These are phyloP conservation scores for Eupeodes luniger DNA, from an alignment of 2,888 invertebrate genomes.

Conservation along the genomic window DNA sequence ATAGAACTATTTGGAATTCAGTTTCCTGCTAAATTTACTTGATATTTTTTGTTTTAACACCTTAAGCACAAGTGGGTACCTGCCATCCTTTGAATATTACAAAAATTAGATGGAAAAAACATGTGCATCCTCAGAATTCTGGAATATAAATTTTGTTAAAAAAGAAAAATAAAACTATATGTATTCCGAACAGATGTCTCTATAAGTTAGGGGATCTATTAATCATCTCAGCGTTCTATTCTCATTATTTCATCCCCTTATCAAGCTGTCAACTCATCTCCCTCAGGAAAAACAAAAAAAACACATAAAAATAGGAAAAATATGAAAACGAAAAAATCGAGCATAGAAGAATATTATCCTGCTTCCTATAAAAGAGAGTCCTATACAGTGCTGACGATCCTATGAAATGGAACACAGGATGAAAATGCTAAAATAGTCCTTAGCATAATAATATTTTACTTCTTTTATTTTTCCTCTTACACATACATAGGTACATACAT, in stretches of 20 bases:
- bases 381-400: conserved; percentile 32
- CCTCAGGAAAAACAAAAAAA: conserved; percentile 46
- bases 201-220: conserved; percentile 75
- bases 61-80: neutral
- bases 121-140: conserved; percentile 10
- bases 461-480: conserved; percentile 32
- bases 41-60: neutral
- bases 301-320: conserved; percentile 4
- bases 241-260: conserved; percentile 77
- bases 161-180: neutral
- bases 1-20: too few relatives aligned
- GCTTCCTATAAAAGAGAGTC: conserved; percentile 55
- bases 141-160: neutral
- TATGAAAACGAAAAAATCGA: conserved; percentile 34
- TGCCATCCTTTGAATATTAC: neutral
- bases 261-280: conserved; percentile 75
- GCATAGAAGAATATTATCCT: conserved; percentile 38
- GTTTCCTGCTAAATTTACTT: too few relatives aligned
- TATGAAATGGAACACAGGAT: conserved; percentile 64
- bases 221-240: conserved; percentile 76
- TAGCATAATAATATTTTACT: conserved; percentile 65
- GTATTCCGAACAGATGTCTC: conserved; percentile 69
- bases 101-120: neutral
- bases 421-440: conserved; percentile 75
- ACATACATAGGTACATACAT: too few relatives aligned